Evolutionary conservation across 2,888 invertebrate species (phyloP).

Genomic region (Furcula furcula): DNA sequence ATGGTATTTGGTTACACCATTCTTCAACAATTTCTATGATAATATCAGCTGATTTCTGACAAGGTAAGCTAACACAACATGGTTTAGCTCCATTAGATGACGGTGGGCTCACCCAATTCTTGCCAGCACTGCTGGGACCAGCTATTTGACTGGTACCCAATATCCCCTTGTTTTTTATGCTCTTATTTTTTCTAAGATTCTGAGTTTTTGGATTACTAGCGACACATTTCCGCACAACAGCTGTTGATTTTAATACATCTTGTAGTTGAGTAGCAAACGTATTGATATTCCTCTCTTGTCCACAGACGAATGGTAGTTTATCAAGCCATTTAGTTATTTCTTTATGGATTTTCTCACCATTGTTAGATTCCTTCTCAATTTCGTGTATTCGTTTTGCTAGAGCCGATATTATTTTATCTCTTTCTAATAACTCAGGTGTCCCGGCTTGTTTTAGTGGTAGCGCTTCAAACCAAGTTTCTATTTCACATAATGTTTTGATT

Average conservation of each 20-base stretch:
- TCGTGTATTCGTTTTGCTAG: slow-evolving; percentile 50
- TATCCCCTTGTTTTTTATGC: slow-evolving; percentile 1
- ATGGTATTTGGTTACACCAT: slow-evolving; percentile 53
- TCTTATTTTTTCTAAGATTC: slow-evolving; percentile 15
- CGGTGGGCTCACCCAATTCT: slow-evolving; percentile 5
- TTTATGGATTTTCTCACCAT: slow-evolving; percentile 40
- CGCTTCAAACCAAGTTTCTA: slow-evolving; percentile 51
- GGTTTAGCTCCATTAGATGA: not conserved
- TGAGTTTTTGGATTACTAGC: slow-evolving; percentile 14
- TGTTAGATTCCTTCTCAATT: slow-evolving; percentile 41
- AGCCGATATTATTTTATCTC: slow-evolving; percentile 46
- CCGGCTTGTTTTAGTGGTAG: slow-evolving; percentile 40
- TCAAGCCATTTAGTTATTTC: slow-evolving; percentile 51
- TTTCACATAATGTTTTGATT: slow-evolving; percentile 55
- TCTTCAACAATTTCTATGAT: slow-evolving; percentile 45
- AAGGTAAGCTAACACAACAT: not conserved
- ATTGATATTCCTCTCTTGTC: slow-evolving; percentile 28
- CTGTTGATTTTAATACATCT: slow-evolving; percentile 38
- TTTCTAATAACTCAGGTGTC: slow-evolving; percentile 38
- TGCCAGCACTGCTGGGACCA: slow-evolving; percentile 24
- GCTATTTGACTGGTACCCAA: slow-evolving; percentile 26
- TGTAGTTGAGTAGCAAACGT: slow-evolving; percentile 37
- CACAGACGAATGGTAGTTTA: slow-evolving; percentile 42
- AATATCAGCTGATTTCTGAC: slow-evolving; percentile 41
- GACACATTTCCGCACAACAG: slow-evolving; percentile 40